Evolutionary conservation across 2,113 vertebrate genomes (phyloP), one percentile per base, ranked within the genome.

Genomic region (Tachysurus vachellii): DNA sequence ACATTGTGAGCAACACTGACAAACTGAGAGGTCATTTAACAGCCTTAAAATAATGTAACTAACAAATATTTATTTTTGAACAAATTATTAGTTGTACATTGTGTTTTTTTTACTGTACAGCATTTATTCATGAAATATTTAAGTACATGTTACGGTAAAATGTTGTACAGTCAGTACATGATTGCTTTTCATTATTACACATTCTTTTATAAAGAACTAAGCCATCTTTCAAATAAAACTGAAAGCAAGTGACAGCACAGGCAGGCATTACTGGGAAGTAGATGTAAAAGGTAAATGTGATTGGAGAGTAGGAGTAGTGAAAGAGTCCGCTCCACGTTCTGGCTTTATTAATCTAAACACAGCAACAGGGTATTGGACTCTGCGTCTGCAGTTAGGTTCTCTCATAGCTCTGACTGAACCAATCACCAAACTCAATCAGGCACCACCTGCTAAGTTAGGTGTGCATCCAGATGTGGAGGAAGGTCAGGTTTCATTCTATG

Each of bases 221-320:
- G 36, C 36, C 36, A 36, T 68, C 28, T 28, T 59, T 6, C 28
- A n/a, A 6, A 16, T 5, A 0, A 5, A 14, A 66, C n/a, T 28
- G 11, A 68, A 0, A 26, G 68, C 91, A 47, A 56, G 88, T 13
- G 94, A 94, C 57, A 50, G 62, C 17, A 91, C 90, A 0, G 95
- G 95, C 8, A 85, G 86, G 4, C 86, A 92, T 54, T 94, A 89
- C 89, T 95, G 94, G 94, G 94, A 95, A 50, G 94, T 95, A 12
- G 89, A 93, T 54, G 92, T 91, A 12, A 83, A 2, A 0, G 79
- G 94, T 0, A 79, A 94, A 6, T 92, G 90, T 0, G 96, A 95
- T 31, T 97, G 96, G 96, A 95, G 95, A 62, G 93, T 97, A 0
- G 96, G 96, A 0, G 95, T 96, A 80, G 94, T 96, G 87, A 90